A percentile compares a stretch with the other conserved stretches of the same genome.
Conservation (phyloP, 1,140 invertebrate genomes). For the Megalopta genalis region DNA sequence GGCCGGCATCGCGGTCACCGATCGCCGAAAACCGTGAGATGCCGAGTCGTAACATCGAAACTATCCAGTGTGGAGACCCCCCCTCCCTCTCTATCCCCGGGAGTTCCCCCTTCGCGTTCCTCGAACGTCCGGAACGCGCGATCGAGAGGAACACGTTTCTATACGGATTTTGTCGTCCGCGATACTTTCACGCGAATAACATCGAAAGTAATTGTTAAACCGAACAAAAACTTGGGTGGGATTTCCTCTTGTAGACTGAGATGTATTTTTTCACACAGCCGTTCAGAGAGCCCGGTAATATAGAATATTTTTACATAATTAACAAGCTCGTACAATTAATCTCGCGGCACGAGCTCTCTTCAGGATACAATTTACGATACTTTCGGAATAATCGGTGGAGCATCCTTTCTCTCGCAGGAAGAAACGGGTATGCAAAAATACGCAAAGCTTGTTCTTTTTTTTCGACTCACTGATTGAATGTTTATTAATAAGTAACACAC, state of each 20-base stretch:
- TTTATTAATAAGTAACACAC: constrained; percentile 11
- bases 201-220: too few relatives aligned
- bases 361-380: not conserved
- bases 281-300: too few relatives aligned
- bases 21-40: not conserved
- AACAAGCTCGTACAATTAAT: not conserved
- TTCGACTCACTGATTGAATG: not conserved
- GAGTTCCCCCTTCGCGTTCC: too few relatives aligned
- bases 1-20: too few relatives aligned
- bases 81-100: too few relatives aligned
- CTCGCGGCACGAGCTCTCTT: not conserved
- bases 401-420: not conserved
- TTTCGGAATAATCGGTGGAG: not conserved
- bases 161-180: too few relatives aligned
- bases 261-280: too few relatives aligned
- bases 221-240: too few relatives aligned
- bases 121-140: too few relatives aligned
- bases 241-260: too few relatives aligned
- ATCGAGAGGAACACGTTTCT: not conserved
- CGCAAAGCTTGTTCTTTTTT: accelerated
- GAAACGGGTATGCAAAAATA: not conserved
- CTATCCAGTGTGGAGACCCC: too few relatives aligned
- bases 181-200: too few relatives aligned
- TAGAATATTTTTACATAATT: not conserved
- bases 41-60: constrained; percentile 10